phyloP scores from a whole-genome alignment of 2,888 invertebrate genomes.

The Diploptera punctata region DNA sequence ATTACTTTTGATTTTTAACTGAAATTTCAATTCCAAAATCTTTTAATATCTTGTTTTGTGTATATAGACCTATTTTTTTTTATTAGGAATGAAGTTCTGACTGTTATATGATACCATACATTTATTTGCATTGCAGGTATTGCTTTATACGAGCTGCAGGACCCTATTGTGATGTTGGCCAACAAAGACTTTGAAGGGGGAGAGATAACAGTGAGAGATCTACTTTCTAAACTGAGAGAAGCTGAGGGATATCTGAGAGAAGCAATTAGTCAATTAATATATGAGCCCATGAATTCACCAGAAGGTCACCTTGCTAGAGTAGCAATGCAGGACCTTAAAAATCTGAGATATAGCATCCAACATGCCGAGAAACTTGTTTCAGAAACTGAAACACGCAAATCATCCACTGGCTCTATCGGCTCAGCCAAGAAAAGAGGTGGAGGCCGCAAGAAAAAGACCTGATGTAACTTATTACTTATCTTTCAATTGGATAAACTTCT shows the following conservation, averaged over 20 bases:
- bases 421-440: background rate
- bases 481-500: too few species aligned
- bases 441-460: background rate
- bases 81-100: too few species aligned
- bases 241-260: constrained; percentile 69
- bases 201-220: constrained; percentile 62
- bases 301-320: constrained; percentile 71
- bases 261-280: constrained; percentile 67
- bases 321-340: constrained; percentile 55
- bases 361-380: background rate
- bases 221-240: constrained; percentile 69
- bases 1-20: too few species aligned
- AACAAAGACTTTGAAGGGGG: constrained; percentile 68
- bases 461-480: too few species aligned
- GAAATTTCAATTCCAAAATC: too few species aligned
- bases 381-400: background rate
- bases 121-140: constrained; percentile 64
- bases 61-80: too few species aligned
- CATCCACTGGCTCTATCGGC: background rate
- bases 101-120: too few species aligned
- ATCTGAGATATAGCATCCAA: constrained; percentile 24
- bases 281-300: constrained; percentile 72
- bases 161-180: constrained; percentile 74
- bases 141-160: constrained; percentile 82
- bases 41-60: too few species aligned